Base-by-base conservation (phyloP, 2,797 vertebrate species). In the Hafferia zeledoni region DNA sequence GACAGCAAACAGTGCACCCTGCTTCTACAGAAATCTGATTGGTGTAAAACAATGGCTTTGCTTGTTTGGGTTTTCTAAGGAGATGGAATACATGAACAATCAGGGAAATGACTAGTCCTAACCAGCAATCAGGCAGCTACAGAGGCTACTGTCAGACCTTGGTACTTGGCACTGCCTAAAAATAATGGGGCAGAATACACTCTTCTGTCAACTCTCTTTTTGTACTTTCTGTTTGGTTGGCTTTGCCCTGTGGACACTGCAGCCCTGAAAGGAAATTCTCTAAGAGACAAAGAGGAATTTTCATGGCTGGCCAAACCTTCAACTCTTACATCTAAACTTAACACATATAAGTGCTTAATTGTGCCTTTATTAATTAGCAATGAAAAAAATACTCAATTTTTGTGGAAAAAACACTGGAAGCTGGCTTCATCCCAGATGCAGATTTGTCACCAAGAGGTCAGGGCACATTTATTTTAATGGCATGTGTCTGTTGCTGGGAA, bases 311-410 rank as follows among this genome's bases (percentile, higher is more conserved):
- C 87, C 87, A 94, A 74, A 77, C 87, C 79, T 94, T 95, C 83
- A 95, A 83, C 93, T 64, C 80, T 90, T 59, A 55, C 50, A 59
- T 81, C 85, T 77, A 82, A 84, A 89, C 67, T 47, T 93, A 82
- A 93, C 44, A 82, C 70, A 87, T 0, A 14, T 81, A 95, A 95
- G 82, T 43, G 85, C 80, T 89, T 94, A 84, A 94, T 95, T 96
- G 77, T 53, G 77, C 25, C 52, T 68, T 86, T 93, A 76, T 82
- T 94, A 91, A 96, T 84, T 83, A 90, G 74, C 70, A 96, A 61
- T 70, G 63, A 67, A 93, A 91, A 91, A 89, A 96, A 72, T n/a
- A 79, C 47, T 88, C 18, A 25, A n/a, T 79, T 87, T 87, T 20
- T 59, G 52, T 67, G 56, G 74, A 82, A 94, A 94, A 92, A 94